Evolutionary conservation across 2,888 invertebrate species (phyloP).

Genomic region (Drepana falcataria): DNA sequence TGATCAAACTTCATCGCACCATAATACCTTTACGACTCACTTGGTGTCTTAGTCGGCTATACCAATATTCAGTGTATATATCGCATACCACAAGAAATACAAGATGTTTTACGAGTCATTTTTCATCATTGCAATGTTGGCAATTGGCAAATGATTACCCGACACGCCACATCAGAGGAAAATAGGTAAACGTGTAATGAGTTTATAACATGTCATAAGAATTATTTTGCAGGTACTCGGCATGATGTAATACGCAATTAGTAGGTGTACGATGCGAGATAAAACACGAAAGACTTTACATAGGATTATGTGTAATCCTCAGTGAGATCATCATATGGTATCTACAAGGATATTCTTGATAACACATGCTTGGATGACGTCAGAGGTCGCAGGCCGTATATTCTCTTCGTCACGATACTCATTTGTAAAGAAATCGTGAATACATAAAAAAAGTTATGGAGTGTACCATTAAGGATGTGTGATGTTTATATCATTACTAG

Average conservation of each 20-base stretch:
- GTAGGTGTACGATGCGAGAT: background rate
- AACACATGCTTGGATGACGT: conserved; percentile 24
- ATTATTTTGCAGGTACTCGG: background rate
- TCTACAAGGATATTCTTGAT: conserved; percentile 26
- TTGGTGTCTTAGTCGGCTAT: too few relatives aligned
- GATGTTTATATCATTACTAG: too few relatives aligned
- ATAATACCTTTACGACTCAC: too few relatives aligned
- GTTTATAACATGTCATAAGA: background rate
- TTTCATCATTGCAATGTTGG: background rate
- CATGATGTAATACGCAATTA: background rate
- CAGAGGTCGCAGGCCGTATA: conserved; percentile 15
- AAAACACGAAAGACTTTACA: conserved; percentile 6
- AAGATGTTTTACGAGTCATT: background rate
- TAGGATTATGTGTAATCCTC: conserved; percentile 8
- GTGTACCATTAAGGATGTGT: too few relatives aligned
- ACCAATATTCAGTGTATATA: too few relatives aligned
- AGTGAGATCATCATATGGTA: conserved; percentile 23
- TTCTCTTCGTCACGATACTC: conserved; percentile 20
- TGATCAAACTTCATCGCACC: too few relatives aligned
- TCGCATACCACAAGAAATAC: too few relatives aligned
- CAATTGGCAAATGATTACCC: background rate
- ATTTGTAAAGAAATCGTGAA: background rate
- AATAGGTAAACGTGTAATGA: background rate
- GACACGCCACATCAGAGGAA: background rate
- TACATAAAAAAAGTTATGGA: background rate